A percentile compares a stretch with the other conserved stretches of the same genome.
These are phyloP conservation scores for Octopus bimaculoides DNA, from an alignment of 1,140 invertebrate genomes.

Conservation along the genomic window DNA sequence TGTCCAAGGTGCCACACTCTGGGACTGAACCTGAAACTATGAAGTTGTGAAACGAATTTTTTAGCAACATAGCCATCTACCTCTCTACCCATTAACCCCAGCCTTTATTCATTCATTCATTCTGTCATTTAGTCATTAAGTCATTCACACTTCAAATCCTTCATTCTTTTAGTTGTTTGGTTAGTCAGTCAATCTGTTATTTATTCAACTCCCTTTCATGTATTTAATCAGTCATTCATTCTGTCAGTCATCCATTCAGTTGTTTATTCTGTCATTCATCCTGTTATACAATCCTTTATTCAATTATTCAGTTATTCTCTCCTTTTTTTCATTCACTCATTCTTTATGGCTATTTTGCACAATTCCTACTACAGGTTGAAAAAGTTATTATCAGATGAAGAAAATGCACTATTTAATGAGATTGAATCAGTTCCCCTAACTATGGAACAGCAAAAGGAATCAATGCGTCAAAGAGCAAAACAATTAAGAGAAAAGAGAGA, in stretches of 20 bases:
- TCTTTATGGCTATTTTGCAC: slow-evolving; percentile 3
- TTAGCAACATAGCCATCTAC: too few relatives aligned
- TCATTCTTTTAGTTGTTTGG: too few relatives aligned
- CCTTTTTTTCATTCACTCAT: background rate
- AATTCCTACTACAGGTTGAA: slow-evolving; percentile 35
- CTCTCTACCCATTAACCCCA: too few relatives aligned
- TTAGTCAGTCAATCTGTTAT: background rate
- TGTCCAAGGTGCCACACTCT: too few relatives aligned
- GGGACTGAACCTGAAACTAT: too few relatives aligned
- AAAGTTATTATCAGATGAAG: slow-evolving; percentile 43
- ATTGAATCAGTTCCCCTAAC: slow-evolving; percentile 54
- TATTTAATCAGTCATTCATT: background rate
- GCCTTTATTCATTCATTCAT: too few relatives aligned
- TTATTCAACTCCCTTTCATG: background rate
- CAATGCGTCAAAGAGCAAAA: slow-evolving; percentile 54
- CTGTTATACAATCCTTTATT: background rate
- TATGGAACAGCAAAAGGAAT: slow-evolving; percentile 52
- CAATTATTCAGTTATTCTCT: background rate
- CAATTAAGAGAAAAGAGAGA: slow-evolving; percentile 54
- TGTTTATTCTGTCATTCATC: background rate
- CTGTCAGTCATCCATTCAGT: background rate
- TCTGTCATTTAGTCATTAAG: too few relatives aligned
- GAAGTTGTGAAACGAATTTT: too few relatives aligned
- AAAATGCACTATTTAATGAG: slow-evolving; percentile 42
- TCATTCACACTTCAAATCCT: too few relatives aligned